These are phyloP conservation scores for Pyxicephalus adspersus DNA, from an alignment of 2,113 vertebrate genomes.

Conservation along the genomic window DNA sequence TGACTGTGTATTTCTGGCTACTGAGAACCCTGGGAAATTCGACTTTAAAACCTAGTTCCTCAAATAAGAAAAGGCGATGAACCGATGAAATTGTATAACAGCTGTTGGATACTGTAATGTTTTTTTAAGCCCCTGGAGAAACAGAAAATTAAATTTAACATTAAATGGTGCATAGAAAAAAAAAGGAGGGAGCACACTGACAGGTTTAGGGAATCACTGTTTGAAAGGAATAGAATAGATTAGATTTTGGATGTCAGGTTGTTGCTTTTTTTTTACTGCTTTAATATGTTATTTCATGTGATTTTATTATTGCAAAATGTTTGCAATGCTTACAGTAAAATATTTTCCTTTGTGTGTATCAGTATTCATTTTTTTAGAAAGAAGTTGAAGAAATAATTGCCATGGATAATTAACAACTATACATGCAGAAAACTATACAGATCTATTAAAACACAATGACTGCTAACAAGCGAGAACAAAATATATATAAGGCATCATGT, in stretches of 20 bases:
- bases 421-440: no score
- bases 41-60: slow-evolving; percentile 29
- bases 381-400: no score
- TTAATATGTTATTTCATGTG: not conserved
- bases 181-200: slow-evolving; percentile 14
- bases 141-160: slow-evolving; percentile 47
- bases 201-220: slow-evolving; percentile 9
- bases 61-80: slow-evolving; percentile 46
- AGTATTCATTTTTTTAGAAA: not conserved
- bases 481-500: no score
- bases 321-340: not conserved
- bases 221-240: slow-evolving; percentile 10
- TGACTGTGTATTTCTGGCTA: slow-evolving; percentile 27
- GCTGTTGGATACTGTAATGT: slow-evolving; percentile 42
- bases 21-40: slow-evolving; percentile 35
- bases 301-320: not conserved
- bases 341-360: not conserved
- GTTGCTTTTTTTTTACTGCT: not conserved
- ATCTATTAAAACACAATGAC: no score
- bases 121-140: slow-evolving; percentile 34
- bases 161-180: slow-evolving; percentile 51
- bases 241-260: not conserved
- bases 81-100: slow-evolving; percentile 36
- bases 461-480: no score
- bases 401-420: no score